Evolutionary conservation across 2,888 invertebrate genomes (phyloP), one percentile per base, ranked within the genome.

Genomic region (Euzetes globulus): DNA sequence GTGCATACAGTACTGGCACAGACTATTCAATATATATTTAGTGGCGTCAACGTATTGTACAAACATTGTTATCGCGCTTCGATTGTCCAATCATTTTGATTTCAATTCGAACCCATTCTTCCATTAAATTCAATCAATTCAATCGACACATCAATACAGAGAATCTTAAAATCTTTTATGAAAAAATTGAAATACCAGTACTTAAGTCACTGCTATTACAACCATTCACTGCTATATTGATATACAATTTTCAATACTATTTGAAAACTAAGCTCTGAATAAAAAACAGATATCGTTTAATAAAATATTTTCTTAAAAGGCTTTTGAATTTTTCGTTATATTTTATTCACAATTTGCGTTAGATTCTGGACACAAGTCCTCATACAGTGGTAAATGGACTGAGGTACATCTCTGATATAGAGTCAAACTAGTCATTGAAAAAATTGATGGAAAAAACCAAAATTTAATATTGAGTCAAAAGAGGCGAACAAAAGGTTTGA

Each of bases 51-150:
- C 41, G 70, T 27, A 70, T 70, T 70, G 70, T 70, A 45, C 70
- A 70, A 70, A 70, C 70, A 70, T 70, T 70, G 70, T 70, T 70
- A 70, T 70, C 45, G n/a, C 63, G 70, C 70, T 70, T 47, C 70
- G 19, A 70, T 70, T 70, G 70, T 70, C 70, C 70, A 70, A 70
- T 70, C 41, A 70, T 70, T 70, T 70, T 45, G 70, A 70, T 41
- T 70, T 70, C 70, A 70, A 70, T 70, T 70, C 47, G 70, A 17
- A 6, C 1, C 47, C 25, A 70, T n/a, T 45, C 70, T 70, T 45
- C 47, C 70, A 70, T 70, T 27, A 45, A 70, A 70, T 70, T 45
- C 68, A 68, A 55, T 55, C 55, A 55, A 55, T 55, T 22, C 58
- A 58, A 70, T 70, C 70, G 45, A 45, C 41, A 70, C 17, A 70